Percentiles rank a stretch among this genome's conserved stretches.
These are phyloP conservation scores for Phoxinus phoxinus DNA, from an alignment of 2,113 vertebrate genomes.

Conservation along the genomic window DNA sequence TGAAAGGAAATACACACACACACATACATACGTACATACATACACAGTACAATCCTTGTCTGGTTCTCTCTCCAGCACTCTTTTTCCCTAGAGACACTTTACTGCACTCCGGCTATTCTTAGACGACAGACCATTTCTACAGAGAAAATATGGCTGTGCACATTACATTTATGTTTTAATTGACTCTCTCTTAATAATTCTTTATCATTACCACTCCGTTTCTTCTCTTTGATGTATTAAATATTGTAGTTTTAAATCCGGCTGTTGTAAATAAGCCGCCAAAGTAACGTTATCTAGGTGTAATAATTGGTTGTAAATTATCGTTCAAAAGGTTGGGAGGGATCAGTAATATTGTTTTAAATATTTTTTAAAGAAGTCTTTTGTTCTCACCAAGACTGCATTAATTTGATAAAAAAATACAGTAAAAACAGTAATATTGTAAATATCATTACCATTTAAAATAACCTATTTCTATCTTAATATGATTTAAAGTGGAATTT, in stretches of 20 bases:
- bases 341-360: not conserved
- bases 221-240: not conserved
- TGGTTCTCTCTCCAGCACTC: not conserved
- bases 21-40: not conserved
- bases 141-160: slow-evolving; percentile 21
- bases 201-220: slow-evolving; percentile 13
- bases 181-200: slow-evolving; percentile 7
- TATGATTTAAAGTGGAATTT: too few species aligned
- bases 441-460: not conserved
- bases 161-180: slow-evolving; percentile 19
- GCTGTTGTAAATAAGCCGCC: not conserved
- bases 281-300: not conserved
- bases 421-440: not conserved
- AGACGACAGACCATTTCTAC: slow-evolving; percentile 24
- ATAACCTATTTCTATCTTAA: not conserved
- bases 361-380: not conserved
- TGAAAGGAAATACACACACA: not conserved
- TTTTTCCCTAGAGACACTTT: not conserved
- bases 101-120: slow-evolving; percentile 14
- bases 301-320: not conserved
- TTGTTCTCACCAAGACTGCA: not conserved
- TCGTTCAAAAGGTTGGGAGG: not conserved
- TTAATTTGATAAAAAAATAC: not conserved
- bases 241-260: not conserved
- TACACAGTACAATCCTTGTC: not conserved